phyloP scores from a whole-genome alignment of 2,113 vertebrate species.

The Noctilio leporinus region DNA sequence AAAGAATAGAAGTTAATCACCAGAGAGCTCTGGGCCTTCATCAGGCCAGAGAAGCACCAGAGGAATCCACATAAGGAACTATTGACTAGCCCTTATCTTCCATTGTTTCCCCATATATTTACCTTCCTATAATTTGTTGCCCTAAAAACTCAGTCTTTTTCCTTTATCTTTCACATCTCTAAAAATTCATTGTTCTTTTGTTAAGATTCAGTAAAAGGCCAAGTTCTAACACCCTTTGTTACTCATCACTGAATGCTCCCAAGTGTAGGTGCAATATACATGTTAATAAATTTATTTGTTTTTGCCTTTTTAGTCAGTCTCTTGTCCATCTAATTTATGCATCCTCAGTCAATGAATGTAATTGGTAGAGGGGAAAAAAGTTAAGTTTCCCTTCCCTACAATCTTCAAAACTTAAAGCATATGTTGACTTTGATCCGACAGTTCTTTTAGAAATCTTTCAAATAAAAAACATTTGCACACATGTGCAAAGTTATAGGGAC shows the following conservation, averaged over 20 bases:
- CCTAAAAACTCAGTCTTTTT: background rate
- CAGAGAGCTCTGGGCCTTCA: background rate
- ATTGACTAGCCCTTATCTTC: background rate
- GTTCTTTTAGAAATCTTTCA: constrained; percentile 18
- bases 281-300: background rate
- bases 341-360: background rate
- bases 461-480: background rate
- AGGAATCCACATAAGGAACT: background rate
- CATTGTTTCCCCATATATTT: background rate
- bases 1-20: background rate
- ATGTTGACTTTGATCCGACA: background rate
- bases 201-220: background rate
- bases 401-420: background rate
- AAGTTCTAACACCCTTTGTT: background rate
- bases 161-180: background rate
- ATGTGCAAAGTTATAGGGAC: background rate
- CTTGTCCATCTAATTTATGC: background rate
- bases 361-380: background rate
- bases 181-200: background rate
- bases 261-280: background rate
- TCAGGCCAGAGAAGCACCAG: background rate
- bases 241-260: background rate
- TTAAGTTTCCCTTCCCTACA: background rate
- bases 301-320: background rate
- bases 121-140: background rate